Base-by-base conservation (phyloP, 2,113 vertebrate genomes). In the Hirundichthys speculiger region DNA sequence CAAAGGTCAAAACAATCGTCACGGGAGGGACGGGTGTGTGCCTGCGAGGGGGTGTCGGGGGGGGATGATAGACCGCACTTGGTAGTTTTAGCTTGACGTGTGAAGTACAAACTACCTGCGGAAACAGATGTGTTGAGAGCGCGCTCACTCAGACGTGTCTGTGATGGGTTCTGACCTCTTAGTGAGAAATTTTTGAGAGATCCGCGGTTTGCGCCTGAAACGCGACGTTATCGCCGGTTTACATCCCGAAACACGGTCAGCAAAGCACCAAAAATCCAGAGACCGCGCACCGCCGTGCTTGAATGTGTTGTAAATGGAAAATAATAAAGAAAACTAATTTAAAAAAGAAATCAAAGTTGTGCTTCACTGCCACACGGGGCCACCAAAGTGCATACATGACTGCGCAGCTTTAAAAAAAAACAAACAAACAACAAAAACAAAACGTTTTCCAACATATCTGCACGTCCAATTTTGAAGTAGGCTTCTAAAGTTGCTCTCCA, bases 1-100 rank as follows among this genome's bases (percentile, higher is more conserved):
- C 77, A 87, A 87, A 90, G 89, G 85, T 85, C 86, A 89, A 87
- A 88, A 81, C 63, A 69, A 85, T 87, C 69, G 63, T 68, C 70
- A 75, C 22, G 56, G 73, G 74, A 86, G 71, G 65, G 53, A 74
- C 60, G 58, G 9, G 8, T 19, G 69, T 11, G 61, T 41, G 40
- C 20, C 22, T 0, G 6, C 22, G 30, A 7, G 10, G 2, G 27
- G 38, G 5, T n/a, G n/a, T n/a, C n/a, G 27, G 20, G 27, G 40
- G 49, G 22, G 40, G 2, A 0, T 34, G 48, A 41, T 5, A 42
- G 42, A 76, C 52, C 53, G 72, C 64, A 48, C 62, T 80, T 49
- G 50, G 50, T 14, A 56, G 61, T 73, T 80, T 53, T 51, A 18
- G 30, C 54, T 56, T 62, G 73, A 82, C 47, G 34, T 59, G 59